Evolutionary conservation across 2,888 invertebrate genomes (phyloP).

Genomic region (Trissonchulus latispiculum): DNA sequence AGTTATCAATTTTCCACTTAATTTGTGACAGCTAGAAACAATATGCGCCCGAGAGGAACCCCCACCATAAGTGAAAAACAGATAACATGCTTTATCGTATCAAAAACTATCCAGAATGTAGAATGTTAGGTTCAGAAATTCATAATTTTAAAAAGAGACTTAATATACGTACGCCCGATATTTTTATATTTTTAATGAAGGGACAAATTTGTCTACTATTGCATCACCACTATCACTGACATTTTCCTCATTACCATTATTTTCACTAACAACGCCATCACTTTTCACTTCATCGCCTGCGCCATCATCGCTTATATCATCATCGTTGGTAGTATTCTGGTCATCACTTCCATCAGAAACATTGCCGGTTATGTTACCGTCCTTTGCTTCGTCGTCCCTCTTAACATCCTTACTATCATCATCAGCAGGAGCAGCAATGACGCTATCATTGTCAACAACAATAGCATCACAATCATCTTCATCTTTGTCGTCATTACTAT

Average conservation of each 20-base stretch:
- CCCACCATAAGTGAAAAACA: too few species aligned
- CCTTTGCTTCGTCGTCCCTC: neutral
- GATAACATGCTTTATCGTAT: too few species aligned
- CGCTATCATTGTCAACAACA: constrained; percentile 8
- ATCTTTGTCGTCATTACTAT: neutral
- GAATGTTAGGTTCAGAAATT: too few species aligned
- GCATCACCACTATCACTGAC: constrained; percentile 6
- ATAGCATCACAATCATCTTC: constrained; percentile 6
- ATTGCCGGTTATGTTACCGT: neutral
- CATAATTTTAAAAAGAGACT: too few species aligned
- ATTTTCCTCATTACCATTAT: constrained; percentile 16
- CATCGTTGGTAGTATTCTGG: constrained; percentile 4
- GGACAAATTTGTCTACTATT: too few species aligned
- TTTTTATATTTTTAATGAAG: too few species aligned
- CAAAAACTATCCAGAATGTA: too few species aligned
- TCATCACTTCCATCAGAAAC: constrained; percentile 5
- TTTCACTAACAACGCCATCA: constrained; percentile 7
- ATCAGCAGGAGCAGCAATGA: neutral
- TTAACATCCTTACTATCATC: constrained; percentile 12
- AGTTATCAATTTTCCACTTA: too few species aligned
- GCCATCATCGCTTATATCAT: constrained; percentile 5
- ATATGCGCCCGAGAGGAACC: too few species aligned
- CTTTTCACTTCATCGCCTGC: neutral
- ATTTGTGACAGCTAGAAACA: too few species aligned
- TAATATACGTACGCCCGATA: too few species aligned